Percentiles rank a stretch among this genome's conserved stretches.
These are phyloP conservation scores for Thelaira solivaga DNA, from an alignment of 2,888 invertebrate genomes.

Conservation along the genomic window DNA sequence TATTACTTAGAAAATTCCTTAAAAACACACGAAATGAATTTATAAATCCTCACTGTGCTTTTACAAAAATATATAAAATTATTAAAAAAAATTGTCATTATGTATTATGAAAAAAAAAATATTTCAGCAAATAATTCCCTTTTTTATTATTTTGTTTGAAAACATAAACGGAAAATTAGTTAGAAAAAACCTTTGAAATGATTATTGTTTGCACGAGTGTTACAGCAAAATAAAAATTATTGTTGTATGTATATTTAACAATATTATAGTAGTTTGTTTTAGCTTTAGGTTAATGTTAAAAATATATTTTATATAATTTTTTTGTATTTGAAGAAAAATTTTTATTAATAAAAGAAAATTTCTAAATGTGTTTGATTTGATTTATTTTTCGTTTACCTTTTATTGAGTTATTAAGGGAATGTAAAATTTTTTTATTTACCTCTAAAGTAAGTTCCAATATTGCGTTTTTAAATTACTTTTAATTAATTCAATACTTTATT, in stretches of 20 bases:
- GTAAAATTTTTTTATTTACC: neutral
- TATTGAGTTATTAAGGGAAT: slow-evolving; percentile 2
- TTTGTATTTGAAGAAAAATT: slow-evolving; percentile 50
- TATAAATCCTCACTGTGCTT: neutral
- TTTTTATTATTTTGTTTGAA: neutral
- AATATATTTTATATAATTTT: slow-evolving; percentile 33
- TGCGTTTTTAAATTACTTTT: neutral
- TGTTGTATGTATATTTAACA: slow-evolving; percentile 17
- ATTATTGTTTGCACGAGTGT: neutral
- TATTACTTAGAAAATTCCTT: slow-evolving; percentile 2
- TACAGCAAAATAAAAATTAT: neutral
- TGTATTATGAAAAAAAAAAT: no score
- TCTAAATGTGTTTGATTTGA: neutral
- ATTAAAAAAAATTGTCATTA: neutral
- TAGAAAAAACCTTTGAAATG: neutral
- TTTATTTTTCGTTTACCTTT: slow-evolving; percentile 27
- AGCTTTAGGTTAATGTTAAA: slow-evolving; percentile 40
- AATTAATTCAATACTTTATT: slow-evolving; percentile 47
- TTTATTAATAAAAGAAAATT: slow-evolving; percentile 12
- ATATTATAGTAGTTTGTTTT: slow-evolving; percentile 37
- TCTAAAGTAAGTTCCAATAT: neutral
- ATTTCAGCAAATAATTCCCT: neutral
- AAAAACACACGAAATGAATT: neutral
- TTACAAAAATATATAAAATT: neutral
- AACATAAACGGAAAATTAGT: neutral